Conservation (phyloP, 2,888 invertebrate genomes). For the Lypha dubia region DNA sequence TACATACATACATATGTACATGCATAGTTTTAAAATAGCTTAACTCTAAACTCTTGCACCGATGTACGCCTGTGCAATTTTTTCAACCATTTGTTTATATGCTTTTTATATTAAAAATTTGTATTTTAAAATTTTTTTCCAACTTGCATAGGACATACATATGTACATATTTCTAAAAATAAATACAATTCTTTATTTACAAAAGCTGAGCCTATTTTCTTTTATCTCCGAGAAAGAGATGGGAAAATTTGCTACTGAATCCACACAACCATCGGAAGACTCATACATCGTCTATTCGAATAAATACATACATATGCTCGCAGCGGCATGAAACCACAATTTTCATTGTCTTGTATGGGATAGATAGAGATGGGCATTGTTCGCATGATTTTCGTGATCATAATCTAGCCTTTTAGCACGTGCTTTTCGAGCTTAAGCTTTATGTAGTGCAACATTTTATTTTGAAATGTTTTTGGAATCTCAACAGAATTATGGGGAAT, state of each 20-base stretch:
- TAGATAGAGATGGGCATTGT: too few species aligned
- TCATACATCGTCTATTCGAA: neutral
- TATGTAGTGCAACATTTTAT: too few species aligned
- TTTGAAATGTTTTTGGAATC: too few species aligned
- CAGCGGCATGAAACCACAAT: constrained; percentile 50
- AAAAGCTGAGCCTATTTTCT: constrained; percentile 52
- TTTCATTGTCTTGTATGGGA: too few species aligned
- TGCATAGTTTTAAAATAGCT: neutral
- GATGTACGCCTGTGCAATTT: neutral
- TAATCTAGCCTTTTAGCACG: too few species aligned
- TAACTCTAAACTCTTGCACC: too few species aligned
- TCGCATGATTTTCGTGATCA: too few species aligned
- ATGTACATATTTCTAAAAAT: constrained; percentile 4
- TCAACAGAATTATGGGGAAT: too few species aligned
- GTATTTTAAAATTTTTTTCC: neutral
- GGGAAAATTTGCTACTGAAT: constrained; percentile 45
- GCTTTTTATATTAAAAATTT: neutral
- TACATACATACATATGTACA: constrained; percentile 3
- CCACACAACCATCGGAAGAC: constrained; percentile 8
- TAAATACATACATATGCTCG: constrained; percentile 12
- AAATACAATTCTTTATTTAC: constrained; percentile 27
- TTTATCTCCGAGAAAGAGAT: constrained; percentile 5
- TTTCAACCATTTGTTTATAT: neutral
- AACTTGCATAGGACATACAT: too few species aligned
- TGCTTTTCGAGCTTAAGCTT: too few species aligned